Evolutionary conservation across 53 echinoderm and acorn worm species (phyloP).

Genomic region (Luidia sarsii): DNA sequence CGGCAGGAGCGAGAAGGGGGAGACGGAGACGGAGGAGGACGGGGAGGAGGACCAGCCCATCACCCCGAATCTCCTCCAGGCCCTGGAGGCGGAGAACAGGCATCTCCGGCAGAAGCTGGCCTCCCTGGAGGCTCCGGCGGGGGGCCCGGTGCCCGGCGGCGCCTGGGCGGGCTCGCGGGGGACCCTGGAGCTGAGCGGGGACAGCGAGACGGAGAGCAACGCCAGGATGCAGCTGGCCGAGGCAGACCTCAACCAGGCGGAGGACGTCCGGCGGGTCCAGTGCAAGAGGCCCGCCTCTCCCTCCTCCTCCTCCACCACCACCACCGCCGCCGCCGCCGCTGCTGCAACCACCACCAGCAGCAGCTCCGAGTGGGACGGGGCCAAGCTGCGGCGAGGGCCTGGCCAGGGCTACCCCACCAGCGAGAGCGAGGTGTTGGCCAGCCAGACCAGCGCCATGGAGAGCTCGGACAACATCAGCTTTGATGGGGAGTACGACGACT

Average conservation of each 20-base stretch:
- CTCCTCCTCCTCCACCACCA: slow-evolving; percentile 54
- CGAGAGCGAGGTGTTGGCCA: slow-evolving; percentile 43
- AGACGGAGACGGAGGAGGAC: background rate
- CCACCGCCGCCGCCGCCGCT: slow-evolving; percentile 61
- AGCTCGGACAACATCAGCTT: slow-evolving; percentile 90
- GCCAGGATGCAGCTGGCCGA: slow-evolving; percentile 14
- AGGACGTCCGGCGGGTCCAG: slow-evolving; percentile 36
- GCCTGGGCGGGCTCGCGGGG: slow-evolving; percentile 52
- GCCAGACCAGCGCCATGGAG: slow-evolving; percentile 51
- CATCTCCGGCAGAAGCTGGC: slow-evolving; percentile 66
- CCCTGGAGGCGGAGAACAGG: slow-evolving; percentile 74
- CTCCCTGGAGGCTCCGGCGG: slow-evolving; percentile 67
- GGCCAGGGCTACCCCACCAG: slow-evolving; percentile 15
- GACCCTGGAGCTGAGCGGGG: slow-evolving; percentile 53
- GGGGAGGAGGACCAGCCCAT: slow-evolving; percentile 52
- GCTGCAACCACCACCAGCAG: slow-evolving; percentile 62
- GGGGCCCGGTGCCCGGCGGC: slow-evolving; percentile 18
- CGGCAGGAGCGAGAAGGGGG: background rate
- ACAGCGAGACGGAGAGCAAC: slow-evolving; percentile 66
- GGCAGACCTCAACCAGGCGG: slow-evolving; percentile 3
- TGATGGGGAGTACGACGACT: slow-evolving; percentile 98
- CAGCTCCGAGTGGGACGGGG: too few species aligned
- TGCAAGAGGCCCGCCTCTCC: slow-evolving; percentile 64
- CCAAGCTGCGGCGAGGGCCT: too few species aligned
- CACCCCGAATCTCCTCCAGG: slow-evolving; percentile 71